Conservation (phyloP, 2,797 vertebrate genomes). For the Salarias fasciatus region DNA sequence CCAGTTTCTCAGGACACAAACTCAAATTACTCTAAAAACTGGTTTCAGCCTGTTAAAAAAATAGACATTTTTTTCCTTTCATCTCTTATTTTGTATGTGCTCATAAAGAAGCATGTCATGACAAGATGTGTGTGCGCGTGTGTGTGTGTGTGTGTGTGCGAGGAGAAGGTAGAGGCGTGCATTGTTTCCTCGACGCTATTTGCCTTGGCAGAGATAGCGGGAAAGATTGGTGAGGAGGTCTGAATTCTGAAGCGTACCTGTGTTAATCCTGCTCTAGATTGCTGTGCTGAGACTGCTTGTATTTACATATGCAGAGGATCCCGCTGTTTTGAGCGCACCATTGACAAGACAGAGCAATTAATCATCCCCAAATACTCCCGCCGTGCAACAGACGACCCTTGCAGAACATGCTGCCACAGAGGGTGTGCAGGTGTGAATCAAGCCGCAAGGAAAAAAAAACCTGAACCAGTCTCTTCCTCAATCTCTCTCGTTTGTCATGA, state of each 20-base stretch:
- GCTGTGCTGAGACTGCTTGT: constrained; percentile 86
- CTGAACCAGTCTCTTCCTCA: constrained; percentile 66
- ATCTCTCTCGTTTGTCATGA: constrained; percentile 59
- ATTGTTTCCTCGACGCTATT: constrained; percentile 66
- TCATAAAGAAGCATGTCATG: no score
- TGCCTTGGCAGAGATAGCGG: constrained; percentile 80
- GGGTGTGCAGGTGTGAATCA: constrained; percentile 90
- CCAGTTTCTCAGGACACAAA: no score
- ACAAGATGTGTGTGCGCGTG: constrained; percentile 50
- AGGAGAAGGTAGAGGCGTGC: constrained; percentile 61
- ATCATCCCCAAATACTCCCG: constrained; percentile 93
- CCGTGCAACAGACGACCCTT: constrained; percentile 86
- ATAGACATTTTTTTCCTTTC: no score
- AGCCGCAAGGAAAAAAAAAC: constrained; percentile 83
- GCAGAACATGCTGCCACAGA: constrained; percentile 85
- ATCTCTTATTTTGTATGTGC: no score
- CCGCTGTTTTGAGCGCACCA: constrained; percentile 89
- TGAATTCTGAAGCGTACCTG: constrained; percentile 80
- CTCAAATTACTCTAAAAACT: no score
- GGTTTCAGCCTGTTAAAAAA: no score
- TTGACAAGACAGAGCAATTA: constrained; percentile 95
- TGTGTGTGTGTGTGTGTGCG: constrained; percentile 64
- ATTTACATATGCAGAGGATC: constrained; percentile 93
- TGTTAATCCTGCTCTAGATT: constrained; percentile 85
- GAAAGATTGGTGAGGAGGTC: constrained; percentile 83